Evolutionary conservation across 2,113 vertebrate species (phyloP), one percentile per base, ranked within the genome.

Genomic region (Atlantisia rogersi): DNA sequence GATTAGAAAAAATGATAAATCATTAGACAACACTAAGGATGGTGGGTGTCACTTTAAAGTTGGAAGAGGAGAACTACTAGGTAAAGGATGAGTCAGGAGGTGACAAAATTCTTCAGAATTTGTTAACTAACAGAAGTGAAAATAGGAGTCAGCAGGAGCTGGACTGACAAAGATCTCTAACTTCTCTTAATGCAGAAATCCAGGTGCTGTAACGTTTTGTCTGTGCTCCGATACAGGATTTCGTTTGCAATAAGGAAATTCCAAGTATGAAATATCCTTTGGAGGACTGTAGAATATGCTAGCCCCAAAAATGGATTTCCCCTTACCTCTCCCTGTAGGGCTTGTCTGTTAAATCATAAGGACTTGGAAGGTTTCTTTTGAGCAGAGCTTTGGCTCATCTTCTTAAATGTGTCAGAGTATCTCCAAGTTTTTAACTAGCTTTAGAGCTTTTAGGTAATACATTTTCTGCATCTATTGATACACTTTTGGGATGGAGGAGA

Each of bases 51-150:
- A n/a, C 12, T 1, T 37, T 40, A 35, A 84, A 70, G 40, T 18
- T 53, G 59, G 71, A 70, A 90, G 80, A 88, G 73, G 65, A 56
- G 18, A 31, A 39, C 26, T 60, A 4, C 42, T 29, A 42, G 48
- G 53, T 84, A 37, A 69, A 85, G 67, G n/a, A 42, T 96, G 84
- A 95, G 44, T 96, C 92, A 97, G 79, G 95, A 95, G 69, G 52
- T 87, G 86, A 44, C 29, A 44, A 9, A 81, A 31, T 94, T 96
- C 94, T 94, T 95, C 77, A 89, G 91, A 96, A 94, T 94, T 55
- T 56, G 46, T 9, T 84, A 75, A 52, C 71, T 68, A 96, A 20
- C 60, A 71, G 71, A 81, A 91, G 10, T 59, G 59, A 92, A 77
- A 96, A 76, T 76, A 46, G 19, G 44, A 94, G 83, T 93, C 80